Percentiles rank a stretch among this genome's conserved stretches.
Evolutionary conservation across 2,797 vertebrate genomes (phyloP).

Genomic region (Parambassis ranga): DNA sequence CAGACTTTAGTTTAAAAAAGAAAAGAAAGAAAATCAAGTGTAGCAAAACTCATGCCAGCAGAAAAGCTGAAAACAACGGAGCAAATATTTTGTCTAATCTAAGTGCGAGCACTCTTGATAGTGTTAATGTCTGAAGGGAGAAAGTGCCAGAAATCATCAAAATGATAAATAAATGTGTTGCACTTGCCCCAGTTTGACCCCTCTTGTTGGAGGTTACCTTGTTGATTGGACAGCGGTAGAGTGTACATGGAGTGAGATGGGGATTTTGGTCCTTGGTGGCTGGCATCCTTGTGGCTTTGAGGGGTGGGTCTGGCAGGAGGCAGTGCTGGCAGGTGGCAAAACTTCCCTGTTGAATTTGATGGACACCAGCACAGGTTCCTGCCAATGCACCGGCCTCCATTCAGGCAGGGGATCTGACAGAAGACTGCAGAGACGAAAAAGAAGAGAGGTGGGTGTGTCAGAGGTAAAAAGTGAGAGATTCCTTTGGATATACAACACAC

Average conservation of each 20-base stretch:
- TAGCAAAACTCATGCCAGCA: background rate
- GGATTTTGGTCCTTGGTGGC: slow-evolving; percentile 45
- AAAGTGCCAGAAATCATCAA: background rate
- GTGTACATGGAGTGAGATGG: slow-evolving; percentile 89
- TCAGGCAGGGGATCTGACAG: slow-evolving; percentile 96
- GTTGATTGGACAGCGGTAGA: slow-evolving; percentile 92
- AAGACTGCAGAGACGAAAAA: slow-evolving; percentile 80
- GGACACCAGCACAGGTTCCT: slow-evolving; percentile 93
- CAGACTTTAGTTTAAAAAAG: background rate
- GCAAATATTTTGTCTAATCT: background rate
- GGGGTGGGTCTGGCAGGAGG: slow-evolving; percentile 69
- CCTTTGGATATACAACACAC: slow-evolving; percentile 6
- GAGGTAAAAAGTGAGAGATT: slow-evolving; percentile 6
- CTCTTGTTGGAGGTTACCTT: slow-evolving; percentile 78
- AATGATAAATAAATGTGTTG: background rate
- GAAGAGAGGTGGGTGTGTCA: background rate
- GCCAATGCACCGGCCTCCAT: slow-evolving; percentile 90
- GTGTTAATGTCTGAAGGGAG: background rate
- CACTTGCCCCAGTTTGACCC: background rate
- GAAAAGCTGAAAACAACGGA: background rate
- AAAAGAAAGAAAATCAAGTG: background rate
- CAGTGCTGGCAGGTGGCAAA: slow-evolving; percentile 87
- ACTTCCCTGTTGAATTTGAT: slow-evolving; percentile 92
- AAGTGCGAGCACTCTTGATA: background rate
- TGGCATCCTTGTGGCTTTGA: slow-evolving; percentile 60